Evolutionary conservation across 2,888 invertebrate species (phyloP).

Genomic region (Microplitis deprimator): DNA sequence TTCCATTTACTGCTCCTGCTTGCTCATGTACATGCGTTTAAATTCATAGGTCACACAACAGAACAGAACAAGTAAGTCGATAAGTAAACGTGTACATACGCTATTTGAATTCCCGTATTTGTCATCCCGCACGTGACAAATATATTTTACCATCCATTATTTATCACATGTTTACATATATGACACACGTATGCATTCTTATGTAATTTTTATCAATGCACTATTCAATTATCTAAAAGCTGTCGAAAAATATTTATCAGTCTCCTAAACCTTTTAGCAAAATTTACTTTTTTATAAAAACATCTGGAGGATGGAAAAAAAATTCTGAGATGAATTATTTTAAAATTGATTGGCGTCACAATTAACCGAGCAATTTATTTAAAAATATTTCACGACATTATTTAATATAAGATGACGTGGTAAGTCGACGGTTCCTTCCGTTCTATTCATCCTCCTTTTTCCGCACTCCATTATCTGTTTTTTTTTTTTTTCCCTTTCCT

Average conservation of each 20-base stretch:
- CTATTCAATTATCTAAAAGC: too few relatives aligned
- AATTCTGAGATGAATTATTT: too few relatives aligned
- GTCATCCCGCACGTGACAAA: constrained; percentile 30
- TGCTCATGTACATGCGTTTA: constrained; percentile 15
- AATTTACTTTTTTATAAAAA: too few relatives aligned
- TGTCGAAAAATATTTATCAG: too few relatives aligned
- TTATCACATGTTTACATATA: too few relatives aligned
- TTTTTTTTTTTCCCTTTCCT: neutral
- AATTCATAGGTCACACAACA: constrained; percentile 15
- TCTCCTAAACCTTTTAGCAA: too few relatives aligned
- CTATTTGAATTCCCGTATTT: too few relatives aligned
- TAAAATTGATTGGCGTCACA: too few relatives aligned
- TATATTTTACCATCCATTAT: neutral
- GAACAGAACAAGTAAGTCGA: constrained; percentile 27
- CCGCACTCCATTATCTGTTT: neutral
- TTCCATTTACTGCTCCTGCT: neutral
- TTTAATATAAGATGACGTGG: neutral
- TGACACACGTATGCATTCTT: too few relatives aligned
- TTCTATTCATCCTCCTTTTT: constrained; percentile 1
- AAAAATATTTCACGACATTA: neutral
- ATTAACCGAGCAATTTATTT: neutral
- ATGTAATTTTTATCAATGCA: too few relatives aligned
- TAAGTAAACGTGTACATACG: constrained; percentile 23
- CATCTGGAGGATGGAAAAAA: too few relatives aligned
- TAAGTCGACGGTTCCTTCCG: constrained; percentile 12